Evolutionary conservation across 2,797 vertebrate genomes (phyloP), one percentile per base, ranked within the genome.

Genomic region (Pangasius larnaudii): DNA sequence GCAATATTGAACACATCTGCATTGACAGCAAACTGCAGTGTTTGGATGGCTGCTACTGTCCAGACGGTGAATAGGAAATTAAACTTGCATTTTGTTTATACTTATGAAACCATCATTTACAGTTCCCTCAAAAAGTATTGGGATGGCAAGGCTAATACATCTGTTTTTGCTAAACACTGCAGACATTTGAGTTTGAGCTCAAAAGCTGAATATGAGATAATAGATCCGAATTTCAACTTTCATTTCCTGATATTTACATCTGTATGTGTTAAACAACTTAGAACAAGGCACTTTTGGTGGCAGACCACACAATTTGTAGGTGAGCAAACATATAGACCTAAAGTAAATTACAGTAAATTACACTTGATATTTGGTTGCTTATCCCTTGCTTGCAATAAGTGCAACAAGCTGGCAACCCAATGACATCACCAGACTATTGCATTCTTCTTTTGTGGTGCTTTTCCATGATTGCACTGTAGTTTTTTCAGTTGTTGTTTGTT

Each of bases 1-100:
- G 98, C 92, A 97, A 91, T 56, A 93, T 95, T 4, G 97, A 96
- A 33, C 92, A 94, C 0, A 94, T 96, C 2, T 99, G 98, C 65
- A 95, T 99, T 74, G 97, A 97, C 94, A 99, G 97, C 89, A 97
- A 97, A 92, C 97, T 99, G 80, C 94, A 97, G 88, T 99, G 98
- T 87, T 92, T 99, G 89, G 98, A 99, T 7, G 98, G 98, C 89
- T 99, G 98, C 94, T 98, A 98, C 94, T 99, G 98, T 92, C 97
- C 97, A 0, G 94, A 98, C 0, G 98, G 98, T 98, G 93, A 88
- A 91, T 49, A 46, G 53, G 5, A 51, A 81, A 61, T 59, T 59
- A 63, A 46, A 36, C 46, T 42, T 63, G 0, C 22, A 36, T 36
- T 58, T 36, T 22, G 33, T 24, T 36, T 49, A 3, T 75, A n/a